Percentiles rank a stretch among this genome's conserved stretches.
These are phyloP conservation scores for Hydrolagus affinis DNA, from an alignment of 2,113 vertebrate genomes.

Conservation along the genomic window DNA sequence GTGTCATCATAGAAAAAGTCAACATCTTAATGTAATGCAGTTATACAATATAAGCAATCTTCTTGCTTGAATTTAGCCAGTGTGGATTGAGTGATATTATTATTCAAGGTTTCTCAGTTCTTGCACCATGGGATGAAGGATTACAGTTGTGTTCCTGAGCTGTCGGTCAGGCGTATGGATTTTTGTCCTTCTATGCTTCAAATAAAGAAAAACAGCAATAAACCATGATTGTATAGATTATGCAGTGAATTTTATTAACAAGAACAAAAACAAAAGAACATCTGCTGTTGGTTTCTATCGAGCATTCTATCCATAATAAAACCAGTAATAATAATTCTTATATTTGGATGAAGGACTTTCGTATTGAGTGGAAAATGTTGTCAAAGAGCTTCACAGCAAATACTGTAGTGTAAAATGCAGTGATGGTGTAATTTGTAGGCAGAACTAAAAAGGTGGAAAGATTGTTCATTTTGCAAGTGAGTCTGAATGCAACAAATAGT, in stretches of 20 bases:
- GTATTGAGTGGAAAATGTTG: too few species aligned
- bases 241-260: background rate
- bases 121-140: background rate
- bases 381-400: too few species aligned
- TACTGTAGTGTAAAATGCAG: background rate
- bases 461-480: background rate
- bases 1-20: background rate
- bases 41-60: conserved; percentile 10
- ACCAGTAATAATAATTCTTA: too few species aligned
- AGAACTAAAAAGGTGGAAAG: background rate
- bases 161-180: background rate
- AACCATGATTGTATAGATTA: background rate
- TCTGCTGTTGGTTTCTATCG: background rate
- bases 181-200: background rate
- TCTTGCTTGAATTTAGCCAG: background rate
- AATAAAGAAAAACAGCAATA: background rate
- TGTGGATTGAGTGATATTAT: too few species aligned
- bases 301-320: too few species aligned
- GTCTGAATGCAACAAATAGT: background rate
- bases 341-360: too few species aligned
- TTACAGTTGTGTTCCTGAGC: background rate
- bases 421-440: background rate
- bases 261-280: background rate
- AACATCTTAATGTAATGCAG: background rate
- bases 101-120: background rate